A percentile compares a stretch with the other conserved stretches of the same genome.
Conservation (phyloP, 2,113 vertebrate species). For the Macaca mulatta region DNA sequence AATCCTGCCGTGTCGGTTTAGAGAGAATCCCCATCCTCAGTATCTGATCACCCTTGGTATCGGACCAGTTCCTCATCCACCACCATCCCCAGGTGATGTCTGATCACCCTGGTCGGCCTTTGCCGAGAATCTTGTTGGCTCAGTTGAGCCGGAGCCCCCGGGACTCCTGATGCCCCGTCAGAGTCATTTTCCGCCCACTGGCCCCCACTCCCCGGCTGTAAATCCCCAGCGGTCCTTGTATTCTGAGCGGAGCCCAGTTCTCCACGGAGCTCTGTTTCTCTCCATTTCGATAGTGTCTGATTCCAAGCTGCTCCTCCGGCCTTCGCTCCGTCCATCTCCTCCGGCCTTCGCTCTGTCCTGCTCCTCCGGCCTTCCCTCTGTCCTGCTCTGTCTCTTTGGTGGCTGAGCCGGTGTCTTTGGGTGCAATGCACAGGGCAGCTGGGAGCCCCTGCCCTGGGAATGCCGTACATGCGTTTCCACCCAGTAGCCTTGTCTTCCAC, state of each 20-base stretch:
- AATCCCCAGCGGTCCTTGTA: fast-evolving
- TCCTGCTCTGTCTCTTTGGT: background rate
- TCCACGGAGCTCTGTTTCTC: background rate
- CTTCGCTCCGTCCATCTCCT: background rate
- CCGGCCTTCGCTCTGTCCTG: fast-evolving
- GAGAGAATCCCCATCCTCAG: background rate
- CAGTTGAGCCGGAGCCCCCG: background rate
- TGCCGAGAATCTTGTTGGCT: background rate
- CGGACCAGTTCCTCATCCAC: background rate
- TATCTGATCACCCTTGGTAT: background rate
- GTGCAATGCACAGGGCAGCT: fast-evolving
- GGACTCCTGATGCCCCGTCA: background rate
- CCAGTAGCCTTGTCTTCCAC: too few relatives aligned
- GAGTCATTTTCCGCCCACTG: too few relatives aligned
- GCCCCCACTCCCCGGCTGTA: background rate
- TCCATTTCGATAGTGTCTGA: background rate
- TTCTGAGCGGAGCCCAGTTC: background rate
- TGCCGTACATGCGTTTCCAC: background rate
- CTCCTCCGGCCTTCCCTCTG: background rate
- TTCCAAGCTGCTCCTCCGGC: fast-evolving
- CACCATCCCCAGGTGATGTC: background rate
- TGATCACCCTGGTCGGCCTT: background rate
- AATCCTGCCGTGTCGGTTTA: background rate
- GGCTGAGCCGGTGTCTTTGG: background rate
- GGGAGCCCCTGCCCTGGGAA: background rate